phyloP scores from a whole-genome alignment of 2,113 vertebrate species.

The Osmerus eperlanus region DNA sequence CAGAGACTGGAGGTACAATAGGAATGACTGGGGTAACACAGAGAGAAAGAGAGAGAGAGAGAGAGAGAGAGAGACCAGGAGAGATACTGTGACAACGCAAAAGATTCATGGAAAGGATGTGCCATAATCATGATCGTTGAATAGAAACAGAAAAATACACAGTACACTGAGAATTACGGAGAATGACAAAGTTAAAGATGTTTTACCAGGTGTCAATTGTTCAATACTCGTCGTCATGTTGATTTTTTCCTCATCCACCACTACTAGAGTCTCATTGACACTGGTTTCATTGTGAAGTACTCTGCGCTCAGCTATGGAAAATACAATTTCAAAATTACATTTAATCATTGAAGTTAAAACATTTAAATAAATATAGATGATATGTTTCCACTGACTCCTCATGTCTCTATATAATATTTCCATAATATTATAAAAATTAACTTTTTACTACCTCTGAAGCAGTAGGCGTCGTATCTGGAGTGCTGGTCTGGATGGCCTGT shows the following conservation, averaged over 20 bases:
- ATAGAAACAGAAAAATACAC: no score
- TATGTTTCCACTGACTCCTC: no score
- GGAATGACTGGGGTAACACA: slow-evolving; percentile 62
- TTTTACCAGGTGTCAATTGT: slow-evolving; percentile 38
- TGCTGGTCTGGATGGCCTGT: slow-evolving; percentile 82
- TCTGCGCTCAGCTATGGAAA: slow-evolving; percentile 33
- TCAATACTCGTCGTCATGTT: slow-evolving; percentile 36
- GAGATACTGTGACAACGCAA: no score
- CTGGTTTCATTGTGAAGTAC: slow-evolving; percentile 21
- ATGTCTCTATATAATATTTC: no score
- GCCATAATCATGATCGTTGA: no score
- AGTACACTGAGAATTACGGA: not conserved
- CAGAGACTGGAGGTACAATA: slow-evolving; percentile 57
- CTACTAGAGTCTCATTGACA: slow-evolving; percentile 28
- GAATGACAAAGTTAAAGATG: not conserved
- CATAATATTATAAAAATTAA: not conserved
- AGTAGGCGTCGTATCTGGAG: slow-evolving; percentile 88
- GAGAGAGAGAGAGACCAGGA: slow-evolving; percentile 1
- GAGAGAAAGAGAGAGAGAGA: not conserved
- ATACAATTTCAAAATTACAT: not conserved
- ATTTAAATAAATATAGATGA: no score
- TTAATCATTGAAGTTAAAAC: not conserved
- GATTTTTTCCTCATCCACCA: slow-evolving; percentile 14
- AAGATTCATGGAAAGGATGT: no score
- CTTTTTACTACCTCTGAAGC: slow-evolving; percentile 79